phyloP scores from a whole-genome alignment of 2,888 invertebrate genomes.

The Glaucopsyche alexis region DNA sequence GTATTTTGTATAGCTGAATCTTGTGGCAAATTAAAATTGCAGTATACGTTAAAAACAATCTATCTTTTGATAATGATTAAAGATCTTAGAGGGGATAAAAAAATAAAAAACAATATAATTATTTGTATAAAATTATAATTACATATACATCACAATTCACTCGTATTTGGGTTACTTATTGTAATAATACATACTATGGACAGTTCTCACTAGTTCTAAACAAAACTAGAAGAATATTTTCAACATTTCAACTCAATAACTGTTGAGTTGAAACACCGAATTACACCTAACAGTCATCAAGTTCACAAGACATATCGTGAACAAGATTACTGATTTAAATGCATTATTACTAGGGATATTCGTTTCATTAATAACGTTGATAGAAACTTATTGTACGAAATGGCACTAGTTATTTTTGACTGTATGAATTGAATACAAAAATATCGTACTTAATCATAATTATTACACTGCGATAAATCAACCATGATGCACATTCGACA shows the following conservation, averaged over 20 bases:
- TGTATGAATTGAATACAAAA: background rate
- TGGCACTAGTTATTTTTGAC: background rate
- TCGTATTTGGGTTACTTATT: slow-evolving; percentile 39
- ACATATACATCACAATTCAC: slow-evolving; percentile 44
- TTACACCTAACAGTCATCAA: slow-evolving; percentile 54
- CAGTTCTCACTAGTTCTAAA: slow-evolving; percentile 14
- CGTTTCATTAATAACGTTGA: background rate
- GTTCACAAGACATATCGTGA: slow-evolving; percentile 72
- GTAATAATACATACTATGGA: slow-evolving; percentile 40
- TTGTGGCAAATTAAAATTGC: too few species aligned
- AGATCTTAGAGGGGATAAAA: background rate
- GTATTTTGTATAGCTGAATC: too few species aligned
- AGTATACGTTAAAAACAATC: too few species aligned
- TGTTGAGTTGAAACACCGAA: slow-evolving; percentile 31
- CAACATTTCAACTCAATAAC: background rate
- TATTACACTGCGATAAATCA: background rate
- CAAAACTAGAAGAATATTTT: background rate
- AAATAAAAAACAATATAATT: slow-evolving; percentile 5
- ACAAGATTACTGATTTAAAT: slow-evolving; percentile 53
- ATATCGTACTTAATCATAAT: background rate
- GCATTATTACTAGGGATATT: slow-evolving; percentile 33
- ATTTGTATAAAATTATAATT: slow-evolving; percentile 42
- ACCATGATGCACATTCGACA: background rate
- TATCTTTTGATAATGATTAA: background rate
- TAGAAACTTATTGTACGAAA: slow-evolving; percentile 1